A percentile compares a stretch with the other conserved stretches of the same genome.
These are phyloP conservation scores for Synanthedon andrenaeformis DNA, from an alignment of 2,888 invertebrate genomes.

Conservation along the genomic window DNA sequence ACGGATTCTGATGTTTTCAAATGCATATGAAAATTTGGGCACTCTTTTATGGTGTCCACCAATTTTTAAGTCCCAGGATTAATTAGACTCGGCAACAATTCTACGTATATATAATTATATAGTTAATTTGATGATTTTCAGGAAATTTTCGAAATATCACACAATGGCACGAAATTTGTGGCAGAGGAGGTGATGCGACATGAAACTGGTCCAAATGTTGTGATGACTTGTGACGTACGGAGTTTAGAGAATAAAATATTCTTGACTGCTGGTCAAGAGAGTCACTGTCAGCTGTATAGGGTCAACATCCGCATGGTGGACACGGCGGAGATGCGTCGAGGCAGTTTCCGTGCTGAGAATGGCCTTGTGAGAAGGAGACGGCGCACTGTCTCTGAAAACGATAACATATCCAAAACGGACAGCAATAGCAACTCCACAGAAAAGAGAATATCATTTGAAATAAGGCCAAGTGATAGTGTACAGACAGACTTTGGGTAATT, in stretches of 20 bases:
- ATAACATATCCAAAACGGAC: slow-evolving; percentile 57
- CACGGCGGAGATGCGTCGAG: slow-evolving; percentile 68
- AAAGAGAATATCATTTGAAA: slow-evolving; percentile 78
- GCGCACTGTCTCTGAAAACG: slow-evolving; percentile 68
- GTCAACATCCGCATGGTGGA: slow-evolving; percentile 73
- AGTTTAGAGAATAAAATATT: slow-evolving; percentile 80
- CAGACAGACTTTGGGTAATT: slow-evolving; percentile 85
- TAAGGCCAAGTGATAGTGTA: slow-evolving; percentile 82
- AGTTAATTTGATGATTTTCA: slow-evolving; percentile 30
- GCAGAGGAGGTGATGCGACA: slow-evolving; percentile 91
- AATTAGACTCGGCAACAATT: no score
- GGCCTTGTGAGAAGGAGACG: slow-evolving; percentile 53
- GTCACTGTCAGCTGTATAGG: slow-evolving; percentile 87
- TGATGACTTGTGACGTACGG: slow-evolving; percentile 89
- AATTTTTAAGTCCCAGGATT: no score
- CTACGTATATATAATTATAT: slow-evolving; percentile 1
- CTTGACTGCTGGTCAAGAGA: slow-evolving; percentile 92
- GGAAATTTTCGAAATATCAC: slow-evolving; percentile 94
- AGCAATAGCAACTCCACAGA: slow-evolving; percentile 53
- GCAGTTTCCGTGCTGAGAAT: slow-evolving; percentile 65
- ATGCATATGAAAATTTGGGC: no score
- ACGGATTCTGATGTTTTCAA: no score
- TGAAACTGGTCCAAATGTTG: slow-evolving; percentile 89
- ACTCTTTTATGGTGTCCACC: no score
- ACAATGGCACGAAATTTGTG: slow-evolving; percentile 84